A percentile compares a stretch with the other conserved stretches of the same genome.
phyloP scores from a whole-genome alignment of 2,797 vertebrate genomes.

The Mastacembelus armatus region DNA sequence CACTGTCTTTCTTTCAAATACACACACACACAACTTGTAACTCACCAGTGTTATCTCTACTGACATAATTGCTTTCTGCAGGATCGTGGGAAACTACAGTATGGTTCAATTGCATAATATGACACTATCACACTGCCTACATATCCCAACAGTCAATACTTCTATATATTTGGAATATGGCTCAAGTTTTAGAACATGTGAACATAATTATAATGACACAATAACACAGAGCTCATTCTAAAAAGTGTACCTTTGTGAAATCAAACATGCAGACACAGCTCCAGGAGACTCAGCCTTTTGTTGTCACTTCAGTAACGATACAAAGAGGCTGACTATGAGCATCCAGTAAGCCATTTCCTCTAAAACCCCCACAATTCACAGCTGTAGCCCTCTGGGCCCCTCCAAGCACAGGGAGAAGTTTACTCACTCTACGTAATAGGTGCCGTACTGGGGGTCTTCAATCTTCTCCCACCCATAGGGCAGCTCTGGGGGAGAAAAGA shows the following conservation, averaged over 20 bases:
- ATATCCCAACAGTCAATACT: background rate
- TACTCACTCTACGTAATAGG: conserved; percentile 98
- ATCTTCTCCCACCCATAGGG: conserved; percentile 99
- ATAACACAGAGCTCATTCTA: no score
- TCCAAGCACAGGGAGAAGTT: conserved; percentile 17
- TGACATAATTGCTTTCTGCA: conserved; percentile 41
- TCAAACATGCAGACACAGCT: background rate
- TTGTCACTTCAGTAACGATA: conserved; percentile 3
- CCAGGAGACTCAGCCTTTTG: background rate
- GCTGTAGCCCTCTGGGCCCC: conserved; percentile 14
- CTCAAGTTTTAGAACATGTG: background rate
- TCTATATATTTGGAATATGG: background rate
- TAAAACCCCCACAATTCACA: conserved; percentile 21
- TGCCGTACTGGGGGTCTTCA: conserved; percentile 96
- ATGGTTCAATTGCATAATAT: conserved; percentile 29
- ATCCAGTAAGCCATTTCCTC: background rate
- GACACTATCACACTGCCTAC: background rate
- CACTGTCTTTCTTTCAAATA: conserved; percentile 23
- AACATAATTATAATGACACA: no score
- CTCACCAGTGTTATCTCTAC: conserved; percentile 16
- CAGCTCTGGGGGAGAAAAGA: conserved; percentile 85
- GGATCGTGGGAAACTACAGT: conserved; percentile 57
- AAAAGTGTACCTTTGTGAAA: background rate
- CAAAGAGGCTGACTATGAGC: conserved; percentile 4
- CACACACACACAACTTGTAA: conserved; percentile 31